Base-by-base conservation (phyloP, 2,113 vertebrate species). In the Pelecanoides urinatrix region DNA sequence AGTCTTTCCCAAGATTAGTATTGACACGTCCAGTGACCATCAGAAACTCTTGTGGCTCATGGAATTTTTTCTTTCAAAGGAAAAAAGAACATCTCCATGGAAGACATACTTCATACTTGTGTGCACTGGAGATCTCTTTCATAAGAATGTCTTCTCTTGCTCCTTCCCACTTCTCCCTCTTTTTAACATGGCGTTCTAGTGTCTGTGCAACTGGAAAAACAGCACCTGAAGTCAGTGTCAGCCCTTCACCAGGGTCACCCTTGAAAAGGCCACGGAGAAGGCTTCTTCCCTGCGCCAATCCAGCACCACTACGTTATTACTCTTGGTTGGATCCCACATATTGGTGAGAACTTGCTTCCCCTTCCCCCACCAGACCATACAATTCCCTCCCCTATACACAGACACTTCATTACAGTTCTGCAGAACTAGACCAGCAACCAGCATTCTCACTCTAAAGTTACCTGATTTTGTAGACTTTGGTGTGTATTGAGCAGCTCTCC, bases 311-410 rank as follows among this genome's bases (percentile, higher is more conserved):
- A 1, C 4, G 2, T 45, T 36, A 10, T 4, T 44, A 23, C 13
- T 71, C 21, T 40, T 19, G 36, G 22, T 22, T 44, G 82, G 29
- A 47, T 45, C 42, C 45, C 42, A 13, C 11, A 1, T 6, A 1
- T 6, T 34, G 5, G 0, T 29, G 23, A 47, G 26, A 67, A 29
- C 16, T 58, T 0, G 0, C 17, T 34, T 76, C 26, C 22, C n/a
- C 44, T 76, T 59, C 16, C n/a, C 38, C 25, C 30, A 19, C 19
- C 49, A 50, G 11, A 27, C 82, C 19, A 10, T 30, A 23, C 19
- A 22, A 1, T 58, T 87, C 58, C 25, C 19, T 63, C 22, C 19
- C 27, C 30, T 23, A 1, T 9, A 34, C 21, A 4, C 4, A 52
- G 78, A 36, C 14, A 3, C 19, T n/a, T 42, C 61, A 36, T 12